Conservation (phyloP, 2,888 invertebrate genomes). For the Elaeidobius kamerunicus region DNA sequence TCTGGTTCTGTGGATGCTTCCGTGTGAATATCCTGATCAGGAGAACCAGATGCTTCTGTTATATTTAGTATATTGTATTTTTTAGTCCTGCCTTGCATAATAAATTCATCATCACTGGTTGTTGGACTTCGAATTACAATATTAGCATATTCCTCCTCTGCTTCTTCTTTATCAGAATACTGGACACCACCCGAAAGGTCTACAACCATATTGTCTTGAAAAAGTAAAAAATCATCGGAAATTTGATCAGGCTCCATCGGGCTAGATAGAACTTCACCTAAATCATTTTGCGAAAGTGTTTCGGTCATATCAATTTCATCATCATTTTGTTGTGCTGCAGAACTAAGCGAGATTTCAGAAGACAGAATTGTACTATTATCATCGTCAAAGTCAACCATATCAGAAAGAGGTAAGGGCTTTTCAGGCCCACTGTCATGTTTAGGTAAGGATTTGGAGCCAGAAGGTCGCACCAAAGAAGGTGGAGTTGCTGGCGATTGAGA, state of each 20-base stretch:
- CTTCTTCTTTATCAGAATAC: conserved; percentile 52
- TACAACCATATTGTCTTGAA: conserved; percentile 59
- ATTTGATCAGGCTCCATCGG: conserved; percentile 57
- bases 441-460: conserved; percentile 36
- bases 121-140: conserved; percentile 49
- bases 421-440: conserved; percentile 43
- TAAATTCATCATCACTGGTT: conserved; percentile 48
- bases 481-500: conserved; percentile 58
- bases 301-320: conserved; percentile 58
- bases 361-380: conserved; percentile 58
- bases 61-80: conserved; percentile 47
- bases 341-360: conserved; percentile 58
- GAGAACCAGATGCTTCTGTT: conserved; percentile 54
- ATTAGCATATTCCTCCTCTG: conserved; percentile 41
- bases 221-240: conserved; percentile 62
- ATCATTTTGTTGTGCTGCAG: conserved; percentile 57
- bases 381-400: conserved; percentile 58
- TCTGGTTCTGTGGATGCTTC: conserved; percentile 51
- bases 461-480: conserved; percentile 40
- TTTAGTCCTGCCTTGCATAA: conserved; percentile 47
- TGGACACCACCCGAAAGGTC: conserved; percentile 57
- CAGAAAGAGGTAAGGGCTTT: conserved; percentile 51
- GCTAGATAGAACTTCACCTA: conserved; percentile 60
- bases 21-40: conserved; percentile 53
- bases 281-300: conserved; percentile 54